Base-by-base conservation (phyloP, 2,113 vertebrate genomes). In the Salvator merianae region DNA sequence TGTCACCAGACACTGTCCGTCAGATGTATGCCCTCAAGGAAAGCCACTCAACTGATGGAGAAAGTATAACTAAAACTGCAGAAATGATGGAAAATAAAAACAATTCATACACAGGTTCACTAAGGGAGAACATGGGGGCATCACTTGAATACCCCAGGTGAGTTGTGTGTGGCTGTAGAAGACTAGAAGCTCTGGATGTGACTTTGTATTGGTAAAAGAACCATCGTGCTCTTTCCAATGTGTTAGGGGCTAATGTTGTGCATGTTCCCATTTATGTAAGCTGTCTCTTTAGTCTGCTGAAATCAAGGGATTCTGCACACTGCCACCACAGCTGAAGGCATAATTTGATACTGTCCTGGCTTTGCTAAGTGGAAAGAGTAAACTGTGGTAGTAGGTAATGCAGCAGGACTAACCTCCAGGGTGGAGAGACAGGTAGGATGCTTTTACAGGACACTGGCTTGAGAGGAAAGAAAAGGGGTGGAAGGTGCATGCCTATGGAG, bases 1-100 rank as follows among this genome's bases (percentile, higher is more conserved):
- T 95, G 68, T 93, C 93, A 77, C 91, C 95, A 73, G 93, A 96
- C n/a, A 94, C 90, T 7, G 93, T 96, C 75, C 94, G 94, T 88
- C 90, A 93, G 82, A 94, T 93, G 88, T 92, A 95, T 75, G 91
- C 92, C 30, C 90, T 22, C 30, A 72, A 30, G 13, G 55, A 34
- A 53, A 26, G 3, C 6, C 73, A 53, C 40, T 20, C 90, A 69
- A 91, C 93, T 24, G 74, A 89, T 74, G 92, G 86, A 2, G 80
- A 85, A 73, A 78, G 85, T 5, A 90, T 92, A 8, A 74, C 91
- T 16, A 16, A 84, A 26, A 10, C 40, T 2, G 43, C 50, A 72
- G 30, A 36, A 7, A 59, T 71, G 1, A 75, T 4, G 1, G 14
- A 22, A 18, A 86, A 30, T 0, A 71, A 81, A 0, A 59, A 1